A percentile compares a stretch with the other conserved stretches of the same genome.
Conservation (phyloP, 2,113 vertebrate genomes). For the Notiomystis cincta region DNA sequence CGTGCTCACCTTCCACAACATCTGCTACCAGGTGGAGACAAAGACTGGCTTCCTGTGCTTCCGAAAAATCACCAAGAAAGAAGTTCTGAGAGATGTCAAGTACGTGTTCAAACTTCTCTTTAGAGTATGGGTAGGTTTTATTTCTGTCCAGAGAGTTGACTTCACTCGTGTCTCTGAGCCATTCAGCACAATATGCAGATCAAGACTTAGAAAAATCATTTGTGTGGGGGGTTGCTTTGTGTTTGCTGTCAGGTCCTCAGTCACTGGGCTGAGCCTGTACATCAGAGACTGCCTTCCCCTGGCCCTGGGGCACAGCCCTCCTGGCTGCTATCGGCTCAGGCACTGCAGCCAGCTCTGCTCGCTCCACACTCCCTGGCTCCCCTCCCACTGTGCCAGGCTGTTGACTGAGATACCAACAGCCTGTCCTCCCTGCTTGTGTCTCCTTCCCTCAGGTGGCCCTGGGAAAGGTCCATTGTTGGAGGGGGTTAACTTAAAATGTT, state of each 20-base stretch:
- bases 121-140: neutral
- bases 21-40: slow-evolving; percentile 69
- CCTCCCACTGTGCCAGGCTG: neutral
- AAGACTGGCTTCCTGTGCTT: slow-evolving; percentile 54
- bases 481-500: neutral
- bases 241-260: neutral
- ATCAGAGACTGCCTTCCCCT: accelerated
- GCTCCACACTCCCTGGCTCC: neutral
- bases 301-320: neutral
- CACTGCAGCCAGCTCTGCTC: neutral
- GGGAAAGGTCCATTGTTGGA: neutral
- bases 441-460: neutral
- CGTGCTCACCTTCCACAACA: slow-evolving; percentile 69
- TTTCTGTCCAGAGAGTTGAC: accelerated
- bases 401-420: neutral
- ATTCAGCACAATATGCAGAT: neutral
- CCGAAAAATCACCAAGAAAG: slow-evolving; percentile 42
- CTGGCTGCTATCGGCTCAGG: neutral
- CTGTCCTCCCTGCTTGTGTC: accelerated
- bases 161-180: neutral
- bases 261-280: neutral
- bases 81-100: slow-evolving; percentile 73
- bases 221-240: accelerated
- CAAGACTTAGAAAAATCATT: neutral
- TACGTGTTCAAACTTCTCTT: slow-evolving; percentile 35